Evolutionary conservation across 2,113 vertebrate species (phyloP), one percentile per base, ranked within the genome.

Genomic region (Oreotrochilus melanogaster): DNA sequence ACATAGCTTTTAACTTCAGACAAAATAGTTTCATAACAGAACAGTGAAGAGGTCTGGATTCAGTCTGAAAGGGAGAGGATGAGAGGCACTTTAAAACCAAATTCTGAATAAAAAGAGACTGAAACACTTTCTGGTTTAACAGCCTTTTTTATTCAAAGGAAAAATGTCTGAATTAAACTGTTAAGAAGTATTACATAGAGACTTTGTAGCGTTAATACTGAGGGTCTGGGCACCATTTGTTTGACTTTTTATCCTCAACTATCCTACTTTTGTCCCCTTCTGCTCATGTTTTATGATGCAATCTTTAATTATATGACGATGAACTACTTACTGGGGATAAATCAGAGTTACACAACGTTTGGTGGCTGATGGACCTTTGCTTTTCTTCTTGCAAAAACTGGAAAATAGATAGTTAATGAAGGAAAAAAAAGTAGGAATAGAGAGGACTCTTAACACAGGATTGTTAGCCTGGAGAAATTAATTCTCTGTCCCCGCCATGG

Each of bases 81-180:
- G 66, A 94, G 86, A 94, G 74, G 39, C 65, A 72, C 87, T 95
- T 95, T 94, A 92, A 89, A 95, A 96, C 37, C 62, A 85, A 75
- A 87, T 93, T 91, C 62, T 94, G 87, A 85, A 92, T 93, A 85
- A 94, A 94, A 93, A 76, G 54, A 82, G 42, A 24, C 67, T 86
- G 74, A 88, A 94, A 57, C 31, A 60, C 37, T 92, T 84, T 90
- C 84, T 92, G 81, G 85, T 95, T 89, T 89, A 89, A 60, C 42
- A 89, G 80, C 13, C 39, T 56, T 86, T 88, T 87, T 80, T 82
- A 91, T 93, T 95, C 78, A 94, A 89, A 79, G 54, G 21, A 54
- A 87, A 65, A 93, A 50, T 0, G 11, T 80, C 45, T 47, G 75
- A 91, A 88, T 96, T 92, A 88, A 86, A 76, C 42, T 78, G 43